phyloP scores from a whole-genome alignment of 2,888 invertebrate species.

The Drosophila rellima region DNA sequence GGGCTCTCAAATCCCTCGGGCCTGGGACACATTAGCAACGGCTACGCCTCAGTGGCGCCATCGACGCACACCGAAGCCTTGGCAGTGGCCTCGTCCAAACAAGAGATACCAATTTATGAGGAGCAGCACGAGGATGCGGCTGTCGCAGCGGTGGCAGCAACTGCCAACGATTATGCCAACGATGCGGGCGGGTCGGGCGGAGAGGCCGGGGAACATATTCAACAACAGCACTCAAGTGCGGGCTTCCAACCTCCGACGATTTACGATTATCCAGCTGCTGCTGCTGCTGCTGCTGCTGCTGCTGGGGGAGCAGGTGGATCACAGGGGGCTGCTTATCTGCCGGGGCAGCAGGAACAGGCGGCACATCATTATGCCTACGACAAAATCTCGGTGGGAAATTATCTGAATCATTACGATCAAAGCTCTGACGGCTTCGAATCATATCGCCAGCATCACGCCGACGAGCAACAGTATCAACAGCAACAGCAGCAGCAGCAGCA shows the following conservation, averaged over 20 bases:
- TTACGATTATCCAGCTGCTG: slow-evolving; percentile 75
- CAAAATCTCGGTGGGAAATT: slow-evolving; percentile 84
- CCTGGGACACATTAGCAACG: slow-evolving; percentile 78
- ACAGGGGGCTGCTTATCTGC: slow-evolving; percentile 68
- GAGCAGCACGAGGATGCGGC: slow-evolving; percentile 80
- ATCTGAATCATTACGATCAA: slow-evolving; percentile 81
- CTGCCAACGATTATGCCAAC: slow-evolving; percentile 71
- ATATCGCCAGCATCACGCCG: slow-evolving; percentile 47
- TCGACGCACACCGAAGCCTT: slow-evolving; percentile 59
- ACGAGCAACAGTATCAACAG: slow-evolving; percentile 55
- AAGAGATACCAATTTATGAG: slow-evolving; percentile 84
- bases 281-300: slow-evolving; percentile 40
- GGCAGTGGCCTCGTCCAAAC: slow-evolving; percentile 64
- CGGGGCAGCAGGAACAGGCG: slow-evolving; percentile 53
- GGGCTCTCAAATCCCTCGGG: slow-evolving; percentile 78
- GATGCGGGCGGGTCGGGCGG: slow-evolving; percentile 8
- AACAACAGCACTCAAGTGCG: slow-evolving; percentile 61
- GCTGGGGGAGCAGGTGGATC: slow-evolving; percentile 32
- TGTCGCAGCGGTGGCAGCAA: slow-evolving; percentile 65
- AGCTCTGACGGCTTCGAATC: slow-evolving; percentile 72
- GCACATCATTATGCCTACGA: slow-evolving; percentile 69
- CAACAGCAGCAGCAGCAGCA: slow-evolving; percentile 60
- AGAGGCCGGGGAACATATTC: slow-evolving; percentile 45
- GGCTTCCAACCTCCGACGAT: slow-evolving; percentile 58
- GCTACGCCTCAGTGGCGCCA: slow-evolving; percentile 72